Evolutionary conservation across 1,140 invertebrate genomes (phyloP).

Genomic region (Liolophura sinensis): DNA sequence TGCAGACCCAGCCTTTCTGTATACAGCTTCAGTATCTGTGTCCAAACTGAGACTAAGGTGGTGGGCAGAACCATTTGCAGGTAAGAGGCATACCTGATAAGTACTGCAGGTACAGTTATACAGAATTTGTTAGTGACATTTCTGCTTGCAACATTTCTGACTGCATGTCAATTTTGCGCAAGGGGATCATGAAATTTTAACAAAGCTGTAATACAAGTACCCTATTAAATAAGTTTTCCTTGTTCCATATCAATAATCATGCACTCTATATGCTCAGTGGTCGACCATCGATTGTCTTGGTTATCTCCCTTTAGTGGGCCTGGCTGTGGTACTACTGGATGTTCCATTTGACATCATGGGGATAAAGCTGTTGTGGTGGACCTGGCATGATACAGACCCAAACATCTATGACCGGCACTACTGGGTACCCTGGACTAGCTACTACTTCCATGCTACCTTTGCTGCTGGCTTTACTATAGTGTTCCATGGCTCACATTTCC

Average conservation of each 20-base stretch:
- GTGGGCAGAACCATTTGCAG: conserved; percentile 73
- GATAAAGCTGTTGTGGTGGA: conserved; percentile 81
- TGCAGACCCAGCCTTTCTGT: conserved; percentile 79
- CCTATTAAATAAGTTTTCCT: background rate
- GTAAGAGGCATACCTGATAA: too few relatives aligned
- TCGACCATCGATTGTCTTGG: conserved; percentile 7
- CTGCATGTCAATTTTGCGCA: too few relatives aligned
- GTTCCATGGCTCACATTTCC: conserved; percentile 66
- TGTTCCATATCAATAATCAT: conserved; percentile 12
- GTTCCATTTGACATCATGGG: conserved; percentile 80
- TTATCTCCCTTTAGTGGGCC: conserved; percentile 63
- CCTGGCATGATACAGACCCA: conserved; percentile 84
- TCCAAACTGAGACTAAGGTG: conserved; percentile 67
- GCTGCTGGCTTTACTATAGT: conserved; percentile 72
- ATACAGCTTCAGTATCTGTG: conserved; percentile 70
- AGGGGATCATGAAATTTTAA: too few relatives aligned
- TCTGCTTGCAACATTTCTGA: too few relatives aligned
- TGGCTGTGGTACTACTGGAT: conserved; percentile 75
- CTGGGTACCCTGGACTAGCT: conserved; percentile 77
- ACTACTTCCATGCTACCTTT: conserved; percentile 80
- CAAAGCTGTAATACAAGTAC: background rate
- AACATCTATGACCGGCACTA: conserved; percentile 79
- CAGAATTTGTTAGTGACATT: too few relatives aligned
- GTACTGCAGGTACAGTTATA: too few relatives aligned
- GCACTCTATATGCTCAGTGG: too few relatives aligned